phyloP scores from a whole-genome alignment of 2,888 invertebrate species.

The Latrodectus hesperus region DNA sequence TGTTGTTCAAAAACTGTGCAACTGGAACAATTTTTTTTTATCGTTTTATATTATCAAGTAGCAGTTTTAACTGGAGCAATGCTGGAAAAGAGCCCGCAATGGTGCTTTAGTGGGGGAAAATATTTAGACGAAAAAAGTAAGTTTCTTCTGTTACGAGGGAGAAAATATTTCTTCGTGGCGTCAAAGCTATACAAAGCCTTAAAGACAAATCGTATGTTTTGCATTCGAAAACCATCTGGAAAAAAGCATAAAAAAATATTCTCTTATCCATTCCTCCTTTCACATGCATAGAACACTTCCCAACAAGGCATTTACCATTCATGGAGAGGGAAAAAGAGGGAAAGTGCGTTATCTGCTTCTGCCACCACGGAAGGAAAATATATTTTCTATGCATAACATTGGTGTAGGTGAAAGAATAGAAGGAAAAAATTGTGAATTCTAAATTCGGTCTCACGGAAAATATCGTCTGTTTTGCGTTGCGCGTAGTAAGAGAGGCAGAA shows the following conservation, averaged over 20 bases:
- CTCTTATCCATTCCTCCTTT: background rate
- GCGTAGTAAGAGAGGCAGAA: slow-evolving; percentile 3
- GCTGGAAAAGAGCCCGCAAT: background rate
- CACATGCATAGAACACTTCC: slow-evolving; percentile 31
- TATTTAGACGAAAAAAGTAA: background rate
- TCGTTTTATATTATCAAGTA: too few relatives aligned
- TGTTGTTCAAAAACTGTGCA: too few relatives aligned
- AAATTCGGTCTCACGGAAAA: slow-evolving; percentile 45
- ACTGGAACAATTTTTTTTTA: too few relatives aligned
- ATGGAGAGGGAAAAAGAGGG: background rate
- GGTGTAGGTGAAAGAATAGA: background rate
- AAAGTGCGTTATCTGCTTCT: slow-evolving; percentile 5
- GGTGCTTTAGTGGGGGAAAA: background rate
- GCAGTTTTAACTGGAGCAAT: too few relatives aligned
- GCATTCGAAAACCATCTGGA: slow-evolving; percentile 56
- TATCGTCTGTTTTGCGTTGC: slow-evolving; percentile 20
- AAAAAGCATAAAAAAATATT: slow-evolving; percentile 11
- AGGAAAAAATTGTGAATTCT: slow-evolving; percentile 33
- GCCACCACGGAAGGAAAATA: slow-evolving; percentile 20
- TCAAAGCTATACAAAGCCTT: slow-evolving; percentile 56
- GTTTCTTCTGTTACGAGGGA: background rate
- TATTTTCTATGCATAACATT: slow-evolving; percentile 55
- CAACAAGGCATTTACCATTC: slow-evolving; percentile 29
- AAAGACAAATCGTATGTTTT: slow-evolving; percentile 68
- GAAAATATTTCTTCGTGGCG: background rate